Base-by-base conservation (phyloP, 2,888 invertebrate genomes). In the Tyria jacobaeae region DNA sequence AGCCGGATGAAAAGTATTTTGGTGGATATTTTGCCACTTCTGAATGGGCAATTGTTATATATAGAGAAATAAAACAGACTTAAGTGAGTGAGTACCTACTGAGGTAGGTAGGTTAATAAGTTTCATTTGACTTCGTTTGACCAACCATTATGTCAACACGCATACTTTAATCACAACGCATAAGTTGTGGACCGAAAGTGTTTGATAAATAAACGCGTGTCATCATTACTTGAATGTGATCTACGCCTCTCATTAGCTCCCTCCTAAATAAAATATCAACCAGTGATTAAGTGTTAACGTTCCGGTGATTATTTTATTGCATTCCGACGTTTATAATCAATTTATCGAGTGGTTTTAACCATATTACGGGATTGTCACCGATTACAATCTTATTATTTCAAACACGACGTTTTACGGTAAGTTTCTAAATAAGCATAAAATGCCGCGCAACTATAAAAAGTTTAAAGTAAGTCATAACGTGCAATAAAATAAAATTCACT, bases 171-270 rank as follows among this genome's bases (percentile, higher is more conserved):
- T 91, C 87, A 84, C 83, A 73, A 78, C 74, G 76, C 86, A 91
- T 92, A 91, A 90, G 86, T 93, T 89, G 89, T 89, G 87, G 88
- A 87, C 88, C 83, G 89, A 89, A 90, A 89, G 90, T 90, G 90
- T 90, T 89, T 92, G 92, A 94, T 91, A 91, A 90, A 93, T 92
- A 75, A 86, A 73, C 81, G 68, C 76, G 74, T 88, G 92, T 92
- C 92, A 84, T 89, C 87, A 92, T 92, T 92, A 92, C 89, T 70
- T 83, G 80, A 87, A 87, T 85, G 89, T 92, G 93, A 93, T 92
- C 89, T 92, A 93, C 87, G 89, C 77, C 79, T 80, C 90, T 92
- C 92, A 92, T 94, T 93, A 94, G 87, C 87, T 89, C 79, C 85
- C 84, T 86, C 60, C 88, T 86, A 91, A 94, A 92, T 94, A 89